These are phyloP conservation scores for Aporrectodea caliginosa DNA, from an alignment of 1,140 invertebrate species.

Conservation along the genomic window DNA sequence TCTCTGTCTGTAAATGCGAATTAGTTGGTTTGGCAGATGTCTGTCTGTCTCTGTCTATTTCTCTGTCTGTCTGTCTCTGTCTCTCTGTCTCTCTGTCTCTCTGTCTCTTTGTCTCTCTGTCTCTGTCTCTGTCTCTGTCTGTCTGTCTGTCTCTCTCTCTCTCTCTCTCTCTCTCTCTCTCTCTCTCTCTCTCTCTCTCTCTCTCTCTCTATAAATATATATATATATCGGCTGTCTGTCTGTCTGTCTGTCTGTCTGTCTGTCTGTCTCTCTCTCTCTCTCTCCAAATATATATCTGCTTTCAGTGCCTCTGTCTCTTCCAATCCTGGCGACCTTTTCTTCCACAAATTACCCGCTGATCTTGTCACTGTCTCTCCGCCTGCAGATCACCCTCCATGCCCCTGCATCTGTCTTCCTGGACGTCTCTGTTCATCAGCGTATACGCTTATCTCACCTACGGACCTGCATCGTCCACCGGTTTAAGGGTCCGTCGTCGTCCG, in stretches of 20 bases:
- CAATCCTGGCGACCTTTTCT: background rate
- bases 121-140: background rate
- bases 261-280: background rate
- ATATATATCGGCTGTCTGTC: background rate
- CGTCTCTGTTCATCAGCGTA: no score
- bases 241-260: background rate
- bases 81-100: background rate
- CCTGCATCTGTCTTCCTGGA: background rate
- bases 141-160: background rate
- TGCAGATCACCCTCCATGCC: background rate
- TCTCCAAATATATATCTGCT: background rate
- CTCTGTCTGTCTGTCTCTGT: background rate
- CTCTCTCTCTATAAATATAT: background rate
- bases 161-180: background rate
- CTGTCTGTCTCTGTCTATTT: no score
- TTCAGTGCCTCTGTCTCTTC: background rate
- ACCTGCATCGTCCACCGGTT: no score
- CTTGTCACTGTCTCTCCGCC: background rate
- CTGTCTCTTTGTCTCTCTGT: background rate
- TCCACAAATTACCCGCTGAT: background rate
- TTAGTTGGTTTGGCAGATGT: no score
- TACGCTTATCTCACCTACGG: no score
- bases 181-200: background rate
- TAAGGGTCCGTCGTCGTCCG: no score
- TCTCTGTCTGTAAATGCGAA: no score